These are phyloP conservation scores for Maniola jurtina DNA, from an alignment of 1,140 invertebrate species.

Conservation along the genomic window DNA sequence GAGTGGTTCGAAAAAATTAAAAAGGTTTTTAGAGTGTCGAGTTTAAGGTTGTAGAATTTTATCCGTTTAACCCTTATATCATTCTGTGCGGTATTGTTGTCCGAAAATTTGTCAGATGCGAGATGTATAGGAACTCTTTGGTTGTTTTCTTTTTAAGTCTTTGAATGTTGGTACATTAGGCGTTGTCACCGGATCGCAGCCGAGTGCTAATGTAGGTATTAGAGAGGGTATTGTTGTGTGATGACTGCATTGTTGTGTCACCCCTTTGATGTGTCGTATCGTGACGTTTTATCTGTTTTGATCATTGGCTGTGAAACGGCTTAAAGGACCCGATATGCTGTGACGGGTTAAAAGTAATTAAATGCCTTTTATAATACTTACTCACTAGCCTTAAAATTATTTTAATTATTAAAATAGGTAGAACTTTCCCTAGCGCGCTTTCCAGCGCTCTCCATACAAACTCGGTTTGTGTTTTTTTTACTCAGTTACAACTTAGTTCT, in stretches of 20 bases:
- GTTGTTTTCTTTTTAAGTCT: constrained; percentile 41
- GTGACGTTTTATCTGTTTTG: constrained; percentile 17
- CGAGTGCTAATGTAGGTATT: constrained; percentile 49
- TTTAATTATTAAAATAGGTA: no score
- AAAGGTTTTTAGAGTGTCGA: constrained; percentile 16
- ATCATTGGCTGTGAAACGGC: constrained; percentile 15
- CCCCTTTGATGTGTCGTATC: constrained; percentile 19
- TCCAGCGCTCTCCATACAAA: no score
- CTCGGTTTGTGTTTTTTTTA: no score
- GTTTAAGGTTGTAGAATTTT: constrained; percentile 39
- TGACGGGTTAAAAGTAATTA: background rate
- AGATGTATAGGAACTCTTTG: constrained; percentile 52
- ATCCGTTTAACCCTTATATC: constrained; percentile 69
- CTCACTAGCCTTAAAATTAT: no score
- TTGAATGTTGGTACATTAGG: constrained; percentile 57
- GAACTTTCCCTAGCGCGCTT: no score
- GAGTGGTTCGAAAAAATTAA: background rate
- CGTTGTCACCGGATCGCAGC: constrained; percentile 50
- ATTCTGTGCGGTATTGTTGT: constrained; percentile 65
- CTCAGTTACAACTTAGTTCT: no score
- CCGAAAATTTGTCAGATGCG: constrained; percentile 69
- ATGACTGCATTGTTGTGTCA: constrained; percentile 45
- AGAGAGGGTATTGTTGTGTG: constrained; percentile 23
- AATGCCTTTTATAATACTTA: background rate
- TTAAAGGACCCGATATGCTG: background rate